Percentiles rank a stretch among this genome's conserved stretches.
Conservation (phyloP, 1,140 invertebrate genomes). For the Megalopta genalis region DNA sequence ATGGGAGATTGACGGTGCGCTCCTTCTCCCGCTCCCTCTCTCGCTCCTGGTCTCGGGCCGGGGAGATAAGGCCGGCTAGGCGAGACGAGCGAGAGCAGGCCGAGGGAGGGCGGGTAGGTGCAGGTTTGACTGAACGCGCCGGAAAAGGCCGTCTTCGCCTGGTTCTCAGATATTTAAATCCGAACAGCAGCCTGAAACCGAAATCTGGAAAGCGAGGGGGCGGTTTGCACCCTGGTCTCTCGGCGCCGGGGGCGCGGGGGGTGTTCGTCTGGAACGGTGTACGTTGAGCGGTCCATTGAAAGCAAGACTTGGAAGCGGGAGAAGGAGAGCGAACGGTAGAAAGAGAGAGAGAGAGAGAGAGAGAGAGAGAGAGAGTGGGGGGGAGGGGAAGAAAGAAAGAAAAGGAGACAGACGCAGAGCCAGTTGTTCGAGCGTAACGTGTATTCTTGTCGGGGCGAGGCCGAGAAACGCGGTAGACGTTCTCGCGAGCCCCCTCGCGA, state of each 20-base stretch:
- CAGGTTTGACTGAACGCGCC: slow-evolving; percentile 36
- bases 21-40: background rate
- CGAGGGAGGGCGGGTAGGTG: background rate
- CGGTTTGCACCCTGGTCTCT: background rate
- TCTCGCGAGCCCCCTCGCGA: slow-evolving; percentile 35
- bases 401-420: slow-evolving; percentile 18
- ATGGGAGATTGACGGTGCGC: slow-evolving; percentile 59
- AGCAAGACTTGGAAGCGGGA: slow-evolving; percentile 13
- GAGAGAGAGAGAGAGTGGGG: background rate
- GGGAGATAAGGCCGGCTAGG: background rate
- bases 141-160: slow-evolving; percentile 37
- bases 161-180: slow-evolving; percentile 72
- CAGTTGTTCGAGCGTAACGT: slow-evolving; percentile 72
- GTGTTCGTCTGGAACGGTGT: slow-evolving; percentile 45
- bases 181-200: slow-evolving; percentile 34
- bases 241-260: background rate
- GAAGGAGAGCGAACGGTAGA: slow-evolving; percentile 7
- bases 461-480: slow-evolving; percentile 56
- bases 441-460: slow-evolving; percentile 68
- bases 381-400: slow-evolving; percentile 3
- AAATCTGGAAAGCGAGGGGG: slow-evolving; percentile 46
- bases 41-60: background rate
- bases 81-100: background rate
- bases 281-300: slow-evolving; percentile 21
- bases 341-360: background rate